These are phyloP conservation scores for Hirundo rustica DNA, from an alignment of 2,797 vertebrate genomes.

Conservation along the genomic window DNA sequence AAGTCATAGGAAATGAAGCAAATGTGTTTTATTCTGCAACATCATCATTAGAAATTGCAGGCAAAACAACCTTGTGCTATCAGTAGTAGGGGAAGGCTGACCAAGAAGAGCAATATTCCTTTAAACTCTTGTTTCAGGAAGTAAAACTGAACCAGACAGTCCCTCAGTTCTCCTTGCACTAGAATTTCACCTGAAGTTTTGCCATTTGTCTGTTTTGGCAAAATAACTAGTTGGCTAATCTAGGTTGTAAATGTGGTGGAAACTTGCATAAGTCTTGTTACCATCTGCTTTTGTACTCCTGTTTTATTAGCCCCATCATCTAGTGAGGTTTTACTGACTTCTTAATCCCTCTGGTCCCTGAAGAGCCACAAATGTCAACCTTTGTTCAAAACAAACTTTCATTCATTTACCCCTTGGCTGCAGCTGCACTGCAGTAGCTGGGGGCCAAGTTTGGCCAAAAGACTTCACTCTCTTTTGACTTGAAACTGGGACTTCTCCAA, in stretches of 20 bases:
- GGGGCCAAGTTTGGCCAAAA: constrained; percentile 33
- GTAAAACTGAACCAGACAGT: not conserved
- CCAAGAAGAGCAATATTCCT: not conserved
- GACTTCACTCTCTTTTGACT: not conserved
- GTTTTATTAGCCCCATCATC: constrained; percentile 58
- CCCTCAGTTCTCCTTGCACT: not conserved
- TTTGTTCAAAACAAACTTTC: constrained; percentile 64
- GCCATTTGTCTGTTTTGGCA: constrained; percentile 44
- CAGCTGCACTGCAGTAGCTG: constrained; percentile 41
- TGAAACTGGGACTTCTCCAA: constrained; percentile 37
- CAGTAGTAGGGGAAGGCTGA: not conserved
- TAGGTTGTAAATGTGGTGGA: constrained; percentile 48
- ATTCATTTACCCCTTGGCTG: constrained; percentile 52
- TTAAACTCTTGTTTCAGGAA: constrained; percentile 11
- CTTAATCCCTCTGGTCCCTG: constrained; percentile 56
- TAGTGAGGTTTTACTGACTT: constrained; percentile 47
- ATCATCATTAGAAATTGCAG: not conserved
- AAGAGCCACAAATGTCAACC: constrained; percentile 63
- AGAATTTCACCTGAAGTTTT: constrained; percentile 42
- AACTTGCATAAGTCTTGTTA: constrained; percentile 51
- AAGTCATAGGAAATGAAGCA: not conserved
- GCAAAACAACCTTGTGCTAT: not conserved
- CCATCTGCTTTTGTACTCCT: constrained; percentile 57
- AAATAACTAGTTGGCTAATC: constrained; percentile 2
- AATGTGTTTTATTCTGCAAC: not conserved